These are phyloP conservation scores for Creontiades dilutus DNA, from an alignment of 2,888 invertebrate genomes.

Conservation along the genomic window DNA sequence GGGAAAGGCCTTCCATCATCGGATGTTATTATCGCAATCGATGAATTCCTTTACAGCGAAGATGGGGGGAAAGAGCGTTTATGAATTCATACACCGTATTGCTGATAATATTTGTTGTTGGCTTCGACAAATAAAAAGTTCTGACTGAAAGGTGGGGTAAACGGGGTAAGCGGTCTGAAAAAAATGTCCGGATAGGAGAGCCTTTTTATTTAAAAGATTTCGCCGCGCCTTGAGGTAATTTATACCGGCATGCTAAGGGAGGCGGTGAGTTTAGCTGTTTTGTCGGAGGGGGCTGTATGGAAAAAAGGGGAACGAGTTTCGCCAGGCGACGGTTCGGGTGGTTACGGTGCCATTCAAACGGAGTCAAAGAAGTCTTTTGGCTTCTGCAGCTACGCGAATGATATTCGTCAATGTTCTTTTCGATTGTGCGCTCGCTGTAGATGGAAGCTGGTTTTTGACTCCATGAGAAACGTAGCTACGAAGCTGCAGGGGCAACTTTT, in stretches of 20 bases:
- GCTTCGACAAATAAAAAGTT: neutral
- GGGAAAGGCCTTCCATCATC: neutral
- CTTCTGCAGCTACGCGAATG: slow-evolving; percentile 21
- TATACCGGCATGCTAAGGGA: neutral
- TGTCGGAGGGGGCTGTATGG: neutral
- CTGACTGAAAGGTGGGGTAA: neutral
- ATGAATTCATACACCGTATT: slow-evolving; percentile 29
- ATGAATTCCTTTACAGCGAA: neutral
- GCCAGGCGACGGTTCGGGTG: neutral
- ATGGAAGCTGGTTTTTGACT: neutral
- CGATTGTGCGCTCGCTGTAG: slow-evolving; percentile 6
- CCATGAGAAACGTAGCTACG: neutral
- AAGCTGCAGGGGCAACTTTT: too few relatives aligned
- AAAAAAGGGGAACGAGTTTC: slow-evolving; percentile 9
- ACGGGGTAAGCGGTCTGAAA: neutral
- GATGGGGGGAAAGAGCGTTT: neutral
- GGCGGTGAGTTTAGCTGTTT: neutral
- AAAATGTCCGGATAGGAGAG: neutral
- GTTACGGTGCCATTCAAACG: slow-evolving; percentile 9
- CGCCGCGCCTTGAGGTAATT: neutral
- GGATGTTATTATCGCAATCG: slow-evolving; percentile 26
- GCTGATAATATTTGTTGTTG: slow-evolving; percentile 13
- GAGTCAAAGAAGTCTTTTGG: slow-evolving; percentile 31
- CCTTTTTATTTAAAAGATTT: slow-evolving; percentile 33
- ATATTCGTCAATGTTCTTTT: slow-evolving; percentile 26